Base-by-base conservation (phyloP, 2,888 invertebrate species). In the Bellardia bayeri region DNA sequence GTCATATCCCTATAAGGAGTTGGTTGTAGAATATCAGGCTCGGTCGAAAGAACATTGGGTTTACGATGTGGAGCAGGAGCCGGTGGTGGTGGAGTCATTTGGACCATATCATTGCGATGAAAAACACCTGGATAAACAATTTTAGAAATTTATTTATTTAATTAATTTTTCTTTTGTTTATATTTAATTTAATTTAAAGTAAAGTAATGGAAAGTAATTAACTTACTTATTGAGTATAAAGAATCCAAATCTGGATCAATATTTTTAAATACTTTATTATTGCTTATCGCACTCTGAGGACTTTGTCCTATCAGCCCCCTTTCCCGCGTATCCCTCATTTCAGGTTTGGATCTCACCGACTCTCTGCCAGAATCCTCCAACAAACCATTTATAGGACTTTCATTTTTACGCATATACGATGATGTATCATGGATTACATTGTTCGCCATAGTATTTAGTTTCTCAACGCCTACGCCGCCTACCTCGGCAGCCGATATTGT, bases 31-130 rank as follows among this genome's bases (percentile, higher is more conserved):
- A 89, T 89, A 75, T 89, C 89, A 54, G 87, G 83, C 61, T 90
- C 90, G 3, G 82, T 81, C 51, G 68, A 86, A 74, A 91, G 88
- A 89, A 90, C 89, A 85, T 91, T 93, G n/a, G 93, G 92, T 89
- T 95, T 95, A 56, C 96, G 95, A 93, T 96, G 96, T 75, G 96
- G 96, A 87, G 96, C 96, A 37, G 97, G 96, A 87, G 97, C 96
- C 3, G 96, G 97, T 63, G 96, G 96, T 49, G 96, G 96, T 33
- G 97, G 96, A 42, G 96, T 96, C 90, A 95, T 95, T 89, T 94
- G 94, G 78, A 92, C 92, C 91, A 93, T 92, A 82, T 94, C 94
- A 85, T 93, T 91, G 14, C 93, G 92, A 88, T 92, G 93, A 90
- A 93, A 93, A 88, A 93, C 92, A 88, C 92, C 93, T 93, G 64